phyloP scores from a whole-genome alignment of 2,888 invertebrate genomes.

The Nycteola revayana region DNA sequence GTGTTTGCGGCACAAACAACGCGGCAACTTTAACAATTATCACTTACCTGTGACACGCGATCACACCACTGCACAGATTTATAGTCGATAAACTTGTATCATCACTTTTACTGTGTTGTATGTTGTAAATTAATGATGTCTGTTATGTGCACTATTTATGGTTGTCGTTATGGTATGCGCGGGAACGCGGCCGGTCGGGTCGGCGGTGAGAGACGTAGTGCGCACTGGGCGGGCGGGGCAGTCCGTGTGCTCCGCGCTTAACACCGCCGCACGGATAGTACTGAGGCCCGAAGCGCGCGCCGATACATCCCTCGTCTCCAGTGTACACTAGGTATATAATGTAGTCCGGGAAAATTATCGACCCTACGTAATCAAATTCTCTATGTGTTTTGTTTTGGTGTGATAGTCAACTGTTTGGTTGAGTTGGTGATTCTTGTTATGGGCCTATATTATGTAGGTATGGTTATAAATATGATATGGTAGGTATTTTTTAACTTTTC shows the following conservation, averaged over 20 bases:
- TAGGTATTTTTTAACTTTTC: too few relatives aligned
- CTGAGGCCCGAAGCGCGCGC: slow-evolving; percentile 54
- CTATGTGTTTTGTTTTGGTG: not conserved
- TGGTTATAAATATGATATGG: too few relatives aligned
- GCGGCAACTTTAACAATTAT: slow-evolving; percentile 74
- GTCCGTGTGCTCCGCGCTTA: slow-evolving; percentile 32
- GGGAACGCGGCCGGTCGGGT: slow-evolving; percentile 63
- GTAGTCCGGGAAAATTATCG: slow-evolving; percentile 34
- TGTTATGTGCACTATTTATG: slow-evolving; percentile 68
- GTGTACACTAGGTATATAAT: slow-evolving; percentile 35
- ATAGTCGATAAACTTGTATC: slow-evolving; percentile 78
- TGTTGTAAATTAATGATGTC: slow-evolving; percentile 78
- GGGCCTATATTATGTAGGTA: too few relatives aligned
- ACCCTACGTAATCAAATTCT: slow-evolving; percentile 21
- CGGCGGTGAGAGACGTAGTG: slow-evolving; percentile 60
- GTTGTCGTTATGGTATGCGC: slow-evolving; percentile 38
- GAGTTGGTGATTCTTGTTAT: too few relatives aligned
- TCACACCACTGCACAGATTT: slow-evolving; percentile 78
- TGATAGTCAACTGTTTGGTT: not conserved
- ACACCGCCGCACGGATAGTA: too few relatives aligned
- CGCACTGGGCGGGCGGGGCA: slow-evolving; percentile 65
- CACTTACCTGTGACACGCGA: slow-evolving; percentile 80
- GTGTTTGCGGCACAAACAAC: slow-evolving; percentile 68
- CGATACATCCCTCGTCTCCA: slow-evolving; percentile 47
- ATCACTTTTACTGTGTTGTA: slow-evolving; percentile 79